Percentiles rank a stretch among this genome's conserved stretches.
Evolutionary conservation across 2,888 invertebrate genomes (phyloP).

Genomic region (Mythimna albipuncta): DNA sequence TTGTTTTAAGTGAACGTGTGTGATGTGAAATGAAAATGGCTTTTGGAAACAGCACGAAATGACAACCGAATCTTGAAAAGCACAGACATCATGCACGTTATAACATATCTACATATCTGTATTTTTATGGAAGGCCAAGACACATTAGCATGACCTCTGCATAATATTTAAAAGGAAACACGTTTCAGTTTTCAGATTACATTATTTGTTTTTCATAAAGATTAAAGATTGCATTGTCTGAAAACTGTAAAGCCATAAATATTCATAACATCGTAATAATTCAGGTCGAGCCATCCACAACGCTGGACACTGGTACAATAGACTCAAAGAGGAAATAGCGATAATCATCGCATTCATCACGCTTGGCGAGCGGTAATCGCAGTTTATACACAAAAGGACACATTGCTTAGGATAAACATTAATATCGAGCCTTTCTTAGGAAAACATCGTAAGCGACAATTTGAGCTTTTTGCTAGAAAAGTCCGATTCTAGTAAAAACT

Average conservation of each 20-base stretch:
- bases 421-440: background rate
- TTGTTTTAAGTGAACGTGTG: too few relatives aligned
- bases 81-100: background rate
- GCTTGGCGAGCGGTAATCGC: conserved; percentile 3
- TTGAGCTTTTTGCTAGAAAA: too few relatives aligned
- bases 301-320: conserved; percentile 2
- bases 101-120: too few relatives aligned
- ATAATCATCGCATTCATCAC: conserved; percentile 9
- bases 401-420: background rate
- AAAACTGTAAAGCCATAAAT: background rate
- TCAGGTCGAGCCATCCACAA: background rate
- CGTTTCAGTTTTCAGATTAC: background rate
- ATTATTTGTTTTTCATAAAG: background rate
- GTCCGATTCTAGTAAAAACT: too few relatives aligned
- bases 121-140: too few relatives aligned
- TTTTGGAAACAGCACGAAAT: background rate
- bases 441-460: too few relatives aligned
- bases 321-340: conserved; percentile 20
- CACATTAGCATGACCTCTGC: too few relatives aligned
- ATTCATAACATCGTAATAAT: conserved; percentile 9
- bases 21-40: background rate
- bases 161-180: too few relatives aligned
- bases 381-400: conserved; percentile 1
- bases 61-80: background rate
- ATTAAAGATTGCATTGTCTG: background rate